Conservation (phyloP, 1,140 invertebrate genomes). For the Lerema accius region DNA sequence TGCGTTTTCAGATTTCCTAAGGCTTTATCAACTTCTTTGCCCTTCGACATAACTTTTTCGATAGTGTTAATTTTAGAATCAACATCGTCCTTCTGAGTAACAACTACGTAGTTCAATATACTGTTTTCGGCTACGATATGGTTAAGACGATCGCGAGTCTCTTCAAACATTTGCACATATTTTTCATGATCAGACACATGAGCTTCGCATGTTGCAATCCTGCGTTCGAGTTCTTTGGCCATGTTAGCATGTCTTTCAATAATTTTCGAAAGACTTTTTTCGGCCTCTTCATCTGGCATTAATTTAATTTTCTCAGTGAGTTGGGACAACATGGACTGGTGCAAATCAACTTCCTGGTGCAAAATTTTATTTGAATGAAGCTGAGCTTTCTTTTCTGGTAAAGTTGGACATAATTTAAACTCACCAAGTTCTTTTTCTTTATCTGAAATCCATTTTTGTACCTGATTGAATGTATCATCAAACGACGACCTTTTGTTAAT, state of each 20-base stretch:
- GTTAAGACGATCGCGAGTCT: conserved; percentile 89
- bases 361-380: conserved; percentile 89
- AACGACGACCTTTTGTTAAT: conserved; percentile 94
- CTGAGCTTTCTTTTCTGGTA: conserved; percentile 93
- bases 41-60: conserved; percentile 89
- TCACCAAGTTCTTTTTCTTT: conserved; percentile 87
- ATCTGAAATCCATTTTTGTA: conserved; percentile 91
- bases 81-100: conserved; percentile 88
- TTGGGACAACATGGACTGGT: conserved; percentile 90
- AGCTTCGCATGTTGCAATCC: conserved; percentile 87
- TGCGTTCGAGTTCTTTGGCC: conserved; percentile 86
- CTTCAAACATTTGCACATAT: conserved; percentile 90
- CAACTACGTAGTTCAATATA: conserved; percentile 86
- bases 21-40: conserved; percentile 88
- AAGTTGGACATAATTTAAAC: conserved; percentile 87
- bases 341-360: conserved; percentile 91
- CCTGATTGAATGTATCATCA: conserved; percentile 93
- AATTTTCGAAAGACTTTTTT: conserved; percentile 87
- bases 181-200: conserved; percentile 92
- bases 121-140: conserved; percentile 87
- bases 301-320: conserved; percentile 89
- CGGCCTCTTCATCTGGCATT: conserved; percentile 89
- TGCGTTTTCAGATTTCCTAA: conserved; percentile 88
- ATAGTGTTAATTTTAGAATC: conserved; percentile 89
- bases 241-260: conserved; percentile 88